These are phyloP conservation scores for Thalassophryne amazonica DNA, from an alignment of 2,797 vertebrate species.

Conservation along the genomic window DNA sequence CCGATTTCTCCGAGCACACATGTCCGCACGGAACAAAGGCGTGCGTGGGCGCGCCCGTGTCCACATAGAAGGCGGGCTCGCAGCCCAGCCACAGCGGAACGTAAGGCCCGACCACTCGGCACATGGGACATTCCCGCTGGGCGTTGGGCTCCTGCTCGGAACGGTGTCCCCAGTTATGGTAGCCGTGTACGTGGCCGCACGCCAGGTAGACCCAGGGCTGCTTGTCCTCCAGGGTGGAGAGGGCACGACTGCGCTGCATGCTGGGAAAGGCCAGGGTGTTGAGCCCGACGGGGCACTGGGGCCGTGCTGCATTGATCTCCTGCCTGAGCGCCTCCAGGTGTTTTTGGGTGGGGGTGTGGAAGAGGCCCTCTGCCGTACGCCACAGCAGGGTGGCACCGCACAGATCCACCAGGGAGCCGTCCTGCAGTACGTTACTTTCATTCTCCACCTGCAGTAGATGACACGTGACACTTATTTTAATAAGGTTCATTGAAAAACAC, in stretches of 20 bases:
- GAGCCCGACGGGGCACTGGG: conserved; percentile 96
- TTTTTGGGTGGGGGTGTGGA: conserved; percentile 94
- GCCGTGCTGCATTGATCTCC: conserved; percentile 94
- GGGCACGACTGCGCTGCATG: conserved; percentile 91
- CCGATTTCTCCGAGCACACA: conserved; percentile 96
- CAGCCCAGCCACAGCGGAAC: conserved; percentile 96
- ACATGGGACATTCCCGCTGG: conserved; percentile 95
- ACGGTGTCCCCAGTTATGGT: conserved; percentile 96
- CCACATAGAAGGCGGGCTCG: conserved; percentile 94
- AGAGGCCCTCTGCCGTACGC: conserved; percentile 94
- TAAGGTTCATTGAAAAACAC: too few relatives aligned
- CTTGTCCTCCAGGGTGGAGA: conserved; percentile 92
- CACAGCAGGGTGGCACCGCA: conserved; percentile 96
- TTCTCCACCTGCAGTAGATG: conserved; percentile 85
- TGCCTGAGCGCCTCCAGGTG: conserved; percentile 97
- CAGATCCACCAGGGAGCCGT: conserved; percentile 95
- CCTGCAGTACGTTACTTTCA: conserved; percentile 93
- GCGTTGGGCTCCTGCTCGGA: conserved; percentile 86
- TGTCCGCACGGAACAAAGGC: conserved; percentile 97
- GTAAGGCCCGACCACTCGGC: conserved; percentile 91
- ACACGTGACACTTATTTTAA: too few relatives aligned
- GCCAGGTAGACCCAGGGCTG: conserved; percentile 96
- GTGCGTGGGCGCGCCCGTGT: conserved; percentile 90
- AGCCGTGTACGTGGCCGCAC: conserved; percentile 94
- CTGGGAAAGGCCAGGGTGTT: conserved; percentile 98